phyloP scores from a whole-genome alignment of 1,140 invertebrate genomes.

The Tetragonula clypearis region DNA sequence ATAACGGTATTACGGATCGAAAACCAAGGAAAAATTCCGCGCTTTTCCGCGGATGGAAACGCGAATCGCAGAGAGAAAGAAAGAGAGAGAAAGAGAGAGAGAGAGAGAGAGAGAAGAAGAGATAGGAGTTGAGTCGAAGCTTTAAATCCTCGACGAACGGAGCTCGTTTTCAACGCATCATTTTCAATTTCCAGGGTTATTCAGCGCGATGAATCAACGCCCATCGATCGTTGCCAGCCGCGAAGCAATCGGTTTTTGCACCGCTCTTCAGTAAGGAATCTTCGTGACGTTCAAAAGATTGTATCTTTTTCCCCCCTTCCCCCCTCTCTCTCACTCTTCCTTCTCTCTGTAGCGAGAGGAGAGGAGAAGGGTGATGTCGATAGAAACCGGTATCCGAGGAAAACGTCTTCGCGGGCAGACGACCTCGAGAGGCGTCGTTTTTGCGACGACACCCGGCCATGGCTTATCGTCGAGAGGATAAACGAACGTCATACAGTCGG shows the following conservation, averaged over 20 bases:
- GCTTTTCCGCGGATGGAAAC: background rate
- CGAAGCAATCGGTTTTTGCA: constrained; percentile 45
- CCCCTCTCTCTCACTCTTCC: background rate
- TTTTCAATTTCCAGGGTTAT: constrained; percentile 43
- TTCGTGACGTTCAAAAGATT: constrained; percentile 39
- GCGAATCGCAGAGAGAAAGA: background rate
- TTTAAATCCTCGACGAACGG: constrained; percentile 6
- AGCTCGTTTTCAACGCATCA: constrained; percentile 36
- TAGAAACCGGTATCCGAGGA: background rate
- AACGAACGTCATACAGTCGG: constrained; percentile 57
- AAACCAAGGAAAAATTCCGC: constrained; percentile 16
- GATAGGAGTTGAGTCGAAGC: background rate
- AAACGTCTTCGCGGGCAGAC: constrained; percentile 1
- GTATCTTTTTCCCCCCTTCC: background rate
- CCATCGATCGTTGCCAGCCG: constrained; percentile 31
- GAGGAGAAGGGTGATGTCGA: constrained; percentile 5
- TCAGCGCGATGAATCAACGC: constrained; percentile 34
- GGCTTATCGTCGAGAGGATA: constrained; percentile 54
- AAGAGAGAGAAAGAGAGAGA: background rate
- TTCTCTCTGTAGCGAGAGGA: background rate
- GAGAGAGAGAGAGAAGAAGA: too few species aligned
- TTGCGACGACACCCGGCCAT: constrained; percentile 19
- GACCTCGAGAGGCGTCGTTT: constrained; percentile 22
- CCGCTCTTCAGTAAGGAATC: constrained; percentile 31
- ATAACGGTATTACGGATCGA: constrained; percentile 23